Evolutionary conservation across 2,797 vertebrate species (phyloP), one percentile per base, ranked within the genome.

Genomic region (Eospalax fontanierii): DNA sequence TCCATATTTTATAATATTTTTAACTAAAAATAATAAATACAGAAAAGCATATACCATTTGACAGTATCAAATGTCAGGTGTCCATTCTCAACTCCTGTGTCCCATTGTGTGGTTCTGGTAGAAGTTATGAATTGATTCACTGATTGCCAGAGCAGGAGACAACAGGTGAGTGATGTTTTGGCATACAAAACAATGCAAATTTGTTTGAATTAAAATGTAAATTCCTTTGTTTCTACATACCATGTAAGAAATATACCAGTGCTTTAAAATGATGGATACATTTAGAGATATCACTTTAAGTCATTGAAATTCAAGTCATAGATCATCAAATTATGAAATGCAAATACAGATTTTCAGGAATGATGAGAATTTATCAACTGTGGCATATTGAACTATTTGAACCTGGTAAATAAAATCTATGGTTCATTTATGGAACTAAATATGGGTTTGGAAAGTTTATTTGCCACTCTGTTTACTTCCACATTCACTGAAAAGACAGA

Each of bases 311-410:
- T 89, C 40, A 33, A 43, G 43, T 78, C 33, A 66, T 21, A 43
- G 2, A 90, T 79, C 66, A 89, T 84, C n/a, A 71, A 78, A 91
- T 87, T 40, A 80, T 81, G 68, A 88, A 73, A 96, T 93, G 66
- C 83, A 90, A 92, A 83, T 78, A 75, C 15, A 78, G 74, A 71
- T 90, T 91, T 95, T 93, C 15, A 68, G 15, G 15, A 80, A 70
- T 76, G 76, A 87, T 63, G 18, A 93, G 85, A 92, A 84, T 59
- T 83, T 89, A 35, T 89, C 61, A 82, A 78, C 57, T 63, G 21
- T 18, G 63, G 12, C 89, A 0, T 38, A 78, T 89, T 89, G 73
- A 3, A 61, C 30, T 78, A 89, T 87, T 88, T 88, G 21, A 90
- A 81, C 6, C 21, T 70, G 21, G 14, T 38, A 79, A 88, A 54